phyloP scores from a whole-genome alignment of 2,113 vertebrate genomes.

The Mugil cephalus region DNA sequence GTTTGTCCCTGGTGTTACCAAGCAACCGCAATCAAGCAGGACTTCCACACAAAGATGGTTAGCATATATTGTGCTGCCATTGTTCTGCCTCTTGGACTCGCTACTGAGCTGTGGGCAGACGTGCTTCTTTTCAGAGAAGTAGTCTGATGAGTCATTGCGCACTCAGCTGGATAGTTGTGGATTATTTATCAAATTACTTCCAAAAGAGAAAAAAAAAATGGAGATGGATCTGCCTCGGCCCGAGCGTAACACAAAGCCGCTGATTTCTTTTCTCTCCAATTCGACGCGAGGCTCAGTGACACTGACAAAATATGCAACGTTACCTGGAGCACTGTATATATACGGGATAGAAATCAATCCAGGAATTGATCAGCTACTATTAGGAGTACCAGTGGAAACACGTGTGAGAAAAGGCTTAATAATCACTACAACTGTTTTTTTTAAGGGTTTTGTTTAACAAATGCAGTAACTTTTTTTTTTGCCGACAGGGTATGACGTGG shows the following conservation, averaged over 20 bases:
- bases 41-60: slow-evolving; percentile 39
- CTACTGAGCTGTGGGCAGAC: neutral
- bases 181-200: slow-evolving; percentile 1
- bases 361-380: too few species aligned
- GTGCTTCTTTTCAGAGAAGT: neutral
- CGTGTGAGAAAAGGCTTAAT: too few species aligned
- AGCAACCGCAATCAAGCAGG: slow-evolving; percentile 51
- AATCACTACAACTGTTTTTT: too few species aligned
- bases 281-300: too few species aligned
- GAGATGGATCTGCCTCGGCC: neutral
- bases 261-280: neutral
- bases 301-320: too few species aligned
- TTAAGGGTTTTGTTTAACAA: too few species aligned
- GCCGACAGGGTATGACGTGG: too few species aligned
- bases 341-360: too few species aligned
- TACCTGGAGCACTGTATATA: too few species aligned
- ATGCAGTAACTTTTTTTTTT: too few species aligned
- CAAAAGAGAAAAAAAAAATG: slow-evolving; percentile 7
- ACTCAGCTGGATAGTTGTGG: neutral
- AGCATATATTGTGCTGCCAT: slow-evolving; percentile 9
- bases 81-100: slow-evolving; percentile 16
- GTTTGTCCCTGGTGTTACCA: slow-evolving; percentile 51
- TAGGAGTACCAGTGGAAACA: too few species aligned
- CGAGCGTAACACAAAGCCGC: neutral
- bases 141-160: neutral